Evolutionary conservation across 2,113 vertebrate genomes (phyloP).

Genomic region (Salminus brasiliensis): DNA sequence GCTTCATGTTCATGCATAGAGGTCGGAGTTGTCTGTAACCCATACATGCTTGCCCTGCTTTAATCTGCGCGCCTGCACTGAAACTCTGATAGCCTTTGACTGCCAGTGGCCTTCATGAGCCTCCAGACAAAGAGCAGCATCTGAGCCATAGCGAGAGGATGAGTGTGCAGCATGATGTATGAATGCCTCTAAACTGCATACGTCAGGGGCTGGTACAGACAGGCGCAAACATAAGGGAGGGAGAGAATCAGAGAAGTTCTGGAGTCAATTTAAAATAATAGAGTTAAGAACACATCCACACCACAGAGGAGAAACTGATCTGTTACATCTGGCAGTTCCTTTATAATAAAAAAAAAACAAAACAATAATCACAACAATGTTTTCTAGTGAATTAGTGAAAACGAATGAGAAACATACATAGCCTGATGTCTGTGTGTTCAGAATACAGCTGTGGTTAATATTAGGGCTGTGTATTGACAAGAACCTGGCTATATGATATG

Average conservation of each 20-base stretch:
- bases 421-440: no score
- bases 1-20: neutral
- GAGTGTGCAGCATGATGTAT: neutral
- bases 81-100: constrained; percentile 2
- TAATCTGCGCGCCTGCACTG: neutral
- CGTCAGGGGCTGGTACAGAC: neutral
- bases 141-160: neutral
- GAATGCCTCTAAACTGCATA: neutral
- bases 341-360: no score
- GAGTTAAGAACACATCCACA: neutral
- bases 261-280: neutral
- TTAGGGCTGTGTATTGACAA: no score
- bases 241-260: no score
- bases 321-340: neutral
- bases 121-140: neutral
- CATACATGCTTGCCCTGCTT: neutral
- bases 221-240: neutral
- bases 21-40: neutral
- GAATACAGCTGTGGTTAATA: no score
- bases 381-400: no score
- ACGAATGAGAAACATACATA: no score
- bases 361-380: no score
- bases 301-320: neutral
- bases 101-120: neutral
- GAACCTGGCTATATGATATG: no score